These are phyloP conservation scores for Pyralis farinalis DNA, from an alignment of 2,888 invertebrate species.

Conservation along the genomic window DNA sequence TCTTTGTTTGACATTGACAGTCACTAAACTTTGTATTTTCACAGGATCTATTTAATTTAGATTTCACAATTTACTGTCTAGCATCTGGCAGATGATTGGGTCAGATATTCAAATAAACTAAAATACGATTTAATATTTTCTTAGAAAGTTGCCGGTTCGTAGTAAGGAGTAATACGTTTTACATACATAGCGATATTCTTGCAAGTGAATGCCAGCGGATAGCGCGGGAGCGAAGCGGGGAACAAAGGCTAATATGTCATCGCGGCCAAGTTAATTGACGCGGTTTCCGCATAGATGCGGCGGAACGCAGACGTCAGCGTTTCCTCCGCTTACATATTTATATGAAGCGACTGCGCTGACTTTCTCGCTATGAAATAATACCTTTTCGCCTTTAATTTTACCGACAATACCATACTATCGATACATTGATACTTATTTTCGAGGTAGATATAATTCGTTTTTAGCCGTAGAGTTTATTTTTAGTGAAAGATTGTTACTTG, in stretches of 20 bases:
- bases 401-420: slow-evolving; percentile 12
- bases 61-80: slow-evolving; percentile 66
- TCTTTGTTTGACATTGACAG: slow-evolving; percentile 81
- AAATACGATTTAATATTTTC: not conserved
- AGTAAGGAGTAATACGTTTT: slow-evolving; percentile 2
- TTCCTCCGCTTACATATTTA: slow-evolving; percentile 48
- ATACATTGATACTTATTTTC: too few relatives aligned
- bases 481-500: too few relatives aligned
- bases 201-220: slow-evolving; percentile 49
- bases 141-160: not conserved
- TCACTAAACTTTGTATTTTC: slow-evolving; percentile 76
- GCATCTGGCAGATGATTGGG: slow-evolving; percentile 61
- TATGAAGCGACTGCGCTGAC: slow-evolving; percentile 23
- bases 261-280: slow-evolving; percentile 77
- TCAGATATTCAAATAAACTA: slow-evolving; percentile 53
- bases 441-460: too few relatives aligned
- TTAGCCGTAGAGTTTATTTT: too few relatives aligned
- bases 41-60: slow-evolving; percentile 76
- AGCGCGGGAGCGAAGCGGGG: slow-evolving; percentile 35
- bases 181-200: slow-evolving; percentile 40
- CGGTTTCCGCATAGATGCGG: slow-evolving; percentile 73
- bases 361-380: slow-evolving; percentile 31
- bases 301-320: slow-evolving; percentile 72
- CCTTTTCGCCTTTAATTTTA: slow-evolving; percentile 34
- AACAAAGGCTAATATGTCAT: slow-evolving; percentile 80